These are phyloP conservation scores for Zaprionus capensis DNA, from an alignment of 1,140 invertebrate genomes.

Conservation along the genomic window DNA sequence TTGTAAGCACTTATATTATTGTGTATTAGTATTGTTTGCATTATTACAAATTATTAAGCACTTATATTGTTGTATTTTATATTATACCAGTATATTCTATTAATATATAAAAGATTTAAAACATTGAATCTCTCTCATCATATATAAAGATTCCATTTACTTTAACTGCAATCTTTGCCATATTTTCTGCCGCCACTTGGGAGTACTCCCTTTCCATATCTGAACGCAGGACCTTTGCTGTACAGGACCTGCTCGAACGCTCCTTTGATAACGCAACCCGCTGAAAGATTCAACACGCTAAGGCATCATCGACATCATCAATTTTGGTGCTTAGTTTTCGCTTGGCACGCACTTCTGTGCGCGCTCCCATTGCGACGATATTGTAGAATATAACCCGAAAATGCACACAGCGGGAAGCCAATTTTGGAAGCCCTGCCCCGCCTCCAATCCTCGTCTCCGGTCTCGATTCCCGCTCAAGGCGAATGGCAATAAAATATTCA, in stretches of 20 bases:
- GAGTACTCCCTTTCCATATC: background rate
- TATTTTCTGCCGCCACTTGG: too few relatives aligned
- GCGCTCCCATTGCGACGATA: constrained; percentile 37
- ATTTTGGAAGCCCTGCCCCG: constrained; percentile 48
- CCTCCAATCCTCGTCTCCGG: constrained; percentile 2
- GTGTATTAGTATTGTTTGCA: too few relatives aligned
- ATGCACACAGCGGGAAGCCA: constrained; percentile 69
- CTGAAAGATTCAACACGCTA: constrained; percentile 35
- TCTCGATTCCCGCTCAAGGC: constrained; percentile 10
- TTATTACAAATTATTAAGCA: too few relatives aligned
- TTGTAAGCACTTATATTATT: too few relatives aligned
- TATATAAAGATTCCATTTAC: too few relatives aligned
- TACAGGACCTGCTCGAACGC: background rate
- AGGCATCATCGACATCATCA: constrained; percentile 38
- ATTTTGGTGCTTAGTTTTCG: constrained; percentile 17
- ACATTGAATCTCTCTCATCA: too few relatives aligned
- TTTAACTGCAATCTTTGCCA: too few relatives aligned
- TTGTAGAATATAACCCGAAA: constrained; percentile 22
- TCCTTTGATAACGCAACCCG: background rate
- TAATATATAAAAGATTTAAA: too few relatives aligned
- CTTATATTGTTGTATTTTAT: too few relatives aligned
- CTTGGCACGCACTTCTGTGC: constrained; percentile 30
- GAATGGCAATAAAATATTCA: constrained; percentile 76
- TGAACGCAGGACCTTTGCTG: background rate
- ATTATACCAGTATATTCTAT: too few relatives aligned